These are phyloP conservation scores for Phocides pigmalion DNA, from an alignment of 1,140 invertebrate genomes.

Conservation along the genomic window DNA sequence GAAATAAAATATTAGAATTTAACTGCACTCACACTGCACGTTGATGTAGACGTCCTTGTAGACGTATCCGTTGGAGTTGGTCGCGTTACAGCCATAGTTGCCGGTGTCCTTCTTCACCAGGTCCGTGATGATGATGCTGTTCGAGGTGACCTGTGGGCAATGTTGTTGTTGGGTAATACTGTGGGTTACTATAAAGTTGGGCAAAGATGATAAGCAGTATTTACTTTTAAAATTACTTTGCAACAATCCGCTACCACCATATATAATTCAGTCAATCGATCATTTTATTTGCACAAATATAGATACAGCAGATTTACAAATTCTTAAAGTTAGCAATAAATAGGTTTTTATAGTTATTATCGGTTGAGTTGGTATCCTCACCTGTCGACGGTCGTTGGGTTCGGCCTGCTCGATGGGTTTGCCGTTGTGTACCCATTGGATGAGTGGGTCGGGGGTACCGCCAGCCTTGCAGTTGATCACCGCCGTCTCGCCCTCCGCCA, in stretches of 20 bases:
- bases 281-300: too few species aligned
- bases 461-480: conserved; percentile 94
- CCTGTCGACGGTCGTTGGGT: conserved; percentile 88
- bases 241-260: too few species aligned
- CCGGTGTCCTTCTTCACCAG: conserved; percentile 96
- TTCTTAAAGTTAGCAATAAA: too few species aligned
- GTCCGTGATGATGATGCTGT: conserved; percentile 92
- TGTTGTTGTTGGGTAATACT: too few species aligned
- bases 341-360: too few species aligned
- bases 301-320: too few species aligned
- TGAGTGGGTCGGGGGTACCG: conserved; percentile 94
- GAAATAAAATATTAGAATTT: too few species aligned
- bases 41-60: conserved; percentile 99
- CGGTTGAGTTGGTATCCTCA: too few species aligned
- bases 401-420: conserved; percentile 91
- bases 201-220: too few species aligned
- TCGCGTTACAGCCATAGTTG: conserved; percentile 99
- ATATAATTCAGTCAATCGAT: too few species aligned
- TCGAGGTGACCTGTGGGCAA: conserved; percentile 83
- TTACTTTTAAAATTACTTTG: too few species aligned
- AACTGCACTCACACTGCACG: conserved; percentile 89
- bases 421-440: conserved; percentile 99
- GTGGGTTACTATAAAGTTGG: too few species aligned
- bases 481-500: conserved; percentile 95
- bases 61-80: conserved; percentile 98